These are phyloP conservation scores for Origma solitaria DNA, from an alignment of 2,113 vertebrate species.

Conservation along the genomic window DNA sequence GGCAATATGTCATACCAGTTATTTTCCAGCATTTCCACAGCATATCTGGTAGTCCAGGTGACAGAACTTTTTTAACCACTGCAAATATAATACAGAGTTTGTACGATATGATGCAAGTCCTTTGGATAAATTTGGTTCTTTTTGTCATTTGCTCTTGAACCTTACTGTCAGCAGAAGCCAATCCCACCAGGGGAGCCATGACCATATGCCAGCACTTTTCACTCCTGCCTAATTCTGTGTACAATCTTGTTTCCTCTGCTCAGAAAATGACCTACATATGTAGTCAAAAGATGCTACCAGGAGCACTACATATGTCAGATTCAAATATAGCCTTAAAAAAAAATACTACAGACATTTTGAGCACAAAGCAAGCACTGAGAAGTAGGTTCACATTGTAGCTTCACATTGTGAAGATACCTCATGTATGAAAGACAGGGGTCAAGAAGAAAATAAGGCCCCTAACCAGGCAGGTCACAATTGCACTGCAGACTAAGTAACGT, in stretches of 20 bases:
- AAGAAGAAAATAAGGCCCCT: neutral
- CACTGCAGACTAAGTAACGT: neutral
- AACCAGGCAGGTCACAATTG: neutral
- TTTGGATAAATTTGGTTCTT: neutral
- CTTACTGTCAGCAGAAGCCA: neutral
- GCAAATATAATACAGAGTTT: neutral
- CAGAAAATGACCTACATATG: constrained; percentile 32
- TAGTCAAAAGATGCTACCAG: constrained; percentile 4
- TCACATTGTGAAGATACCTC: neutral
- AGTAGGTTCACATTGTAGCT: neutral
- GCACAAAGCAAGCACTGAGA: neutral
- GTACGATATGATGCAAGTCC: neutral
- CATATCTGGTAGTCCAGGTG: neutral
- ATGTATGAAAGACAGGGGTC: neutral
- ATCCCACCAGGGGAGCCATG: neutral
- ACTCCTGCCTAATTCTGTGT: neutral
- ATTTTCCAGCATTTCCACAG: neutral
- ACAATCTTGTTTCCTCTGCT: neutral
- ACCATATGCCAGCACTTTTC: neutral
- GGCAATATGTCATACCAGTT: neutral
- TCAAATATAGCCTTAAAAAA: neutral
- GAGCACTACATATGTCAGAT: neutral
- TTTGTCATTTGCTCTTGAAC: neutral
- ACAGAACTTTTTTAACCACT: neutral
- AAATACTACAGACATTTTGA: neutral